These are phyloP conservation scores for Mechanitis mazaeus DNA, from an alignment of 2,888 invertebrate genomes.

Conservation along the genomic window DNA sequence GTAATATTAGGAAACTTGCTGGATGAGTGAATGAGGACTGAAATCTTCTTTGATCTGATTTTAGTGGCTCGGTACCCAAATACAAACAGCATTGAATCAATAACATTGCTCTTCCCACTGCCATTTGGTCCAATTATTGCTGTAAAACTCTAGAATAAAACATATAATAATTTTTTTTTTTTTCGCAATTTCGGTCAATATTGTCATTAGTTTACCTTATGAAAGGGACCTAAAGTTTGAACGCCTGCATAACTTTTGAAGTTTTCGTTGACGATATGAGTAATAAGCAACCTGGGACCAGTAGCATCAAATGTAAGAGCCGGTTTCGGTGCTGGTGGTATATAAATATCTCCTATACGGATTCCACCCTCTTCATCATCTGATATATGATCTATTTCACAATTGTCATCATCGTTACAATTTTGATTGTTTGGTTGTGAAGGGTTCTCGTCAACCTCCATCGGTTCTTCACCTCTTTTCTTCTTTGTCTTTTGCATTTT, in stretches of 20 bases:
- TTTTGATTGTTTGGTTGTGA: conserved; percentile 32
- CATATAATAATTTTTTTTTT: conserved; percentile 5
- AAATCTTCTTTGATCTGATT: conserved; percentile 96
- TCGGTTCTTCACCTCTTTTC: conserved; percentile 47
- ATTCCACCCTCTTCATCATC: conserved; percentile 83
- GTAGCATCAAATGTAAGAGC: conserved; percentile 82
- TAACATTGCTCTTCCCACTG: conserved; percentile 99
- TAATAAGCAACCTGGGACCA: conserved; percentile 92
- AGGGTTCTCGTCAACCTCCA: conserved; percentile 57
- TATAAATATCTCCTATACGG: conserved; percentile 87
- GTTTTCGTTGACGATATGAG: conserved; percentile 92
- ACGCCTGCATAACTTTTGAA: conserved; percentile 97
- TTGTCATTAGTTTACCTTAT: conserved; percentile 78
- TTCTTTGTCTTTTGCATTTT: conserved; percentile 52
- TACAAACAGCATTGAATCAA: conserved; percentile 99
- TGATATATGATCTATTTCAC: conserved; percentile 62
- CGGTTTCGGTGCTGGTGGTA: conserved; percentile 85
- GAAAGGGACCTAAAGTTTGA: conserved; percentile 93
- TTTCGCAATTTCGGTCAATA: background rate
- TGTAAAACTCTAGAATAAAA: conserved; percentile 88
- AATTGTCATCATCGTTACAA: conserved; percentile 33
- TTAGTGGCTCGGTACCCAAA: conserved; percentile 97
- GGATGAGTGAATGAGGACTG: conserved; percentile 94
- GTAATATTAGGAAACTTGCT: conserved; percentile 83
- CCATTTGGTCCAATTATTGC: conserved; percentile 99